Evolutionary conservation across 1,140 invertebrate species (phyloP), one percentile per base, ranked within the genome.

Genomic region (Pissodes strobi): DNA sequence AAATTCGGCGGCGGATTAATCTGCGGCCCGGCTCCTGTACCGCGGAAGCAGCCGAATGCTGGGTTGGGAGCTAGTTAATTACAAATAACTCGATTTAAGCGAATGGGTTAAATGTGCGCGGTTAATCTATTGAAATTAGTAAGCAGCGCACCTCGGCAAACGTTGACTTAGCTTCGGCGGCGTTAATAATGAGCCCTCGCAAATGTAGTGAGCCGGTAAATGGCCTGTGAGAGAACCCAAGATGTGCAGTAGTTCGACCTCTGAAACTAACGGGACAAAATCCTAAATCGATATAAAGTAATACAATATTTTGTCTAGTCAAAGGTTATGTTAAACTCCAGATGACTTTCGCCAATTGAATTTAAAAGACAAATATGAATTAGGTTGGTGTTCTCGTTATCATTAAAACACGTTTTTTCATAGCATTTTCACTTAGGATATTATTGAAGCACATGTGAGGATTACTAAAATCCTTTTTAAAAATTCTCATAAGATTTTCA

Each of bases 61-160:
- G 45, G 15, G 45, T 18, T 21, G 60, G 51, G 43, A 63, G 49
- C 73, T 69, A 74, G 76, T 77, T 77, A 77, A 77, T 77, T 77
- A 77, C 76, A 76, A 77, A 77, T 77, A 77, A 77, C 76, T 77
- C 76, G 76, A 77, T 77, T 77, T 77, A 76, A 67, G 65, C 72
- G 74, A 75, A 75, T 76, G 74, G 76, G 74, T 74, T 74, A 74
- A 76, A 74, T 77, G 74, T 69, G 73, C 75, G 73, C 75, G 75
- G 74, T 75, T 77, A 77, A 77, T 77, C 75, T 77, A 77, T 77
- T 76, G 75, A 77, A 77, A 77, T 77, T 77, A 76, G 74, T 76
- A 77, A 77, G 74, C 75, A 74, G 73, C 73, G 69, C 71, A 73
- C 73, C 72, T 74, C 74, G 67, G 72, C 70, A 74, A 74, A 74